These are phyloP conservation scores for Parnassius apollo DNA, from an alignment of 2,888 invertebrate genomes.

Conservation along the genomic window DNA sequence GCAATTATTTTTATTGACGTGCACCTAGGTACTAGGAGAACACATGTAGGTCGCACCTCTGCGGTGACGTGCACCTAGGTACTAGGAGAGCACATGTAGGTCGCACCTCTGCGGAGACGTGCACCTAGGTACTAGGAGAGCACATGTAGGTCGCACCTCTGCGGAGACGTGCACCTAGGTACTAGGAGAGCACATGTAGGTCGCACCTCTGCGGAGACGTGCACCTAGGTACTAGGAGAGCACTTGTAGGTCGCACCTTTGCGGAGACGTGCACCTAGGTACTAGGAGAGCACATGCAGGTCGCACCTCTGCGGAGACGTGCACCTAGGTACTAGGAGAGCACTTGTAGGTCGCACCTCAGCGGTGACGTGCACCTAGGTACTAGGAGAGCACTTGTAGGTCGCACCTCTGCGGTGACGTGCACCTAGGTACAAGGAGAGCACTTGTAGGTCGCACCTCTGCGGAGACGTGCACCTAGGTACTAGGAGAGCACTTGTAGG, in stretches of 20 bases:
- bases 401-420: constrained; percentile 81
- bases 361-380: constrained; percentile 73
- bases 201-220: constrained; percentile 81
- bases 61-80: constrained; percentile 73
- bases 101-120: constrained; percentile 81
- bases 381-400: too few species aligned
- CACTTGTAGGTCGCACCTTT: constrained; percentile 57
- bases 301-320: constrained; percentile 81
- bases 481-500: too few species aligned
- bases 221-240: constrained; percentile 34
- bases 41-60: constrained; percentile 57
- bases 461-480: constrained; percentile 73
- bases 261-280: constrained; percentile 73
- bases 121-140: constrained; percentile 34
- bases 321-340: constrained; percentile 34
- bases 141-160: constrained; percentile 57
- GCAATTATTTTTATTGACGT: too few species aligned
- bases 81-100: too few species aligned
- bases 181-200: too few species aligned
- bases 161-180: constrained; percentile 73
- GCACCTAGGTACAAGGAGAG: constrained; percentile 34
- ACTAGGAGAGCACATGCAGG: too few species aligned
- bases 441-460: constrained; percentile 57
- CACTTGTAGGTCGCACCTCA: constrained; percentile 57
- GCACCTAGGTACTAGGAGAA: too few species aligned